Percentiles rank a stretch among this genome's conserved stretches.
These are phyloP conservation scores for Rallus crepitans DNA, from an alignment of 2,797 vertebrate species.

Conservation along the genomic window DNA sequence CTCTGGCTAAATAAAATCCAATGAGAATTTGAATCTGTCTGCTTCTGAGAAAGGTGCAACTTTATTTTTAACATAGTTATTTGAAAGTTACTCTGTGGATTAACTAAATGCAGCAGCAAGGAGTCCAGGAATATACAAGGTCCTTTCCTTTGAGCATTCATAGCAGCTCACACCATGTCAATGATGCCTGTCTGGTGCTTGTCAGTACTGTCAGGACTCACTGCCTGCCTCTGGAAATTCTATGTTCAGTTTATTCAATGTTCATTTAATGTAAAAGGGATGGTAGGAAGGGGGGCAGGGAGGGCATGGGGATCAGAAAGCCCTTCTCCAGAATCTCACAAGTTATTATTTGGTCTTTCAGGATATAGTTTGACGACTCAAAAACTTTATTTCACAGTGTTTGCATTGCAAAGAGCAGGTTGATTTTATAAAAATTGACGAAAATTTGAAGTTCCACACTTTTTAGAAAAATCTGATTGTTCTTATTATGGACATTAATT, in stretches of 20 bases:
- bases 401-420: background rate
- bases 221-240: background rate
- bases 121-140: background rate
- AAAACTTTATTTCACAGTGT: background rate
- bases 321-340: background rate
- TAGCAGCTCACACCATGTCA: background rate
- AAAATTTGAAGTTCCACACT: background rate
- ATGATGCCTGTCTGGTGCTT: background rate
- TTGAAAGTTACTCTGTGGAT: background rate
- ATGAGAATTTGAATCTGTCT: background rate
- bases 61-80: background rate
- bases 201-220: conserved; percentile 27
- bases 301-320: background rate
- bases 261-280: conserved; percentile 6
- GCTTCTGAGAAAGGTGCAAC: background rate
- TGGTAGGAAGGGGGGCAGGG: background rate
- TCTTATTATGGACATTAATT: background rate
- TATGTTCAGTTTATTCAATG: conserved; percentile 39
- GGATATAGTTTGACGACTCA: background rate
- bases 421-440: background rate
- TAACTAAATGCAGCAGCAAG: background rate
- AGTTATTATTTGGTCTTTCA: background rate
- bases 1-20: background rate
- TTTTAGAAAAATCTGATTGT: background rate
- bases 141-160: conserved; percentile 1